A percentile compares a stretch with the other conserved stretches of the same genome.
Evolutionary conservation across 2,113 vertebrate species (phyloP).

Genomic region (Ameiurus melas): DNA sequence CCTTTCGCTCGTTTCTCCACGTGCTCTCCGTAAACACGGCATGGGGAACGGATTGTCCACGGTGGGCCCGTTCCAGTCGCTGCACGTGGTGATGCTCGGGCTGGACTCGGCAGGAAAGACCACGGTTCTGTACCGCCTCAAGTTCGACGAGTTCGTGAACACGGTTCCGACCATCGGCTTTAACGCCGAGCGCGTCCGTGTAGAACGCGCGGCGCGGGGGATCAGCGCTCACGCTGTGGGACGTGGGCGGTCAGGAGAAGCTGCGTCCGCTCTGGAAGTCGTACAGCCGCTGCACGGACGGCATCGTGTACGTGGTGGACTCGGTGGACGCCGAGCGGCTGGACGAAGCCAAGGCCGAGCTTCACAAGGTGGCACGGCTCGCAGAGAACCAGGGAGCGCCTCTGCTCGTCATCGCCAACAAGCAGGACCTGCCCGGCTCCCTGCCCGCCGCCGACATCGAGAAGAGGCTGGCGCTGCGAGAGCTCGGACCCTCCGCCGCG

Average conservation of each 20-base stretch:
- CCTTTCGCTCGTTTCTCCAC: too few species aligned
- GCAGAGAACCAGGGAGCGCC: conserved; percentile 94
- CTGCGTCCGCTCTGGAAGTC: conserved; percentile 93
- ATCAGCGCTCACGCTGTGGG: conserved; percentile 98
- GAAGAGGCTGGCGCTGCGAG: conserved; percentile 87
- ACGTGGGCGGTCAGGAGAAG: conserved; percentile 67
- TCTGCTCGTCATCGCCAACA: conserved; percentile 94
- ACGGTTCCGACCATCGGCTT: conserved; percentile 88
- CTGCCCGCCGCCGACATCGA: conserved; percentile 89
- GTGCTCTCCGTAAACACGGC: conserved; percentile 18
- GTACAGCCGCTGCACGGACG: conserved; percentile 94
- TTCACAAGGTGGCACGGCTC: conserved; percentile 92
- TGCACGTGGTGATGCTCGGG: conserved; percentile 96
- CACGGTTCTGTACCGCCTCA: conserved; percentile 91
- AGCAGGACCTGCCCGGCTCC: conserved; percentile 93
- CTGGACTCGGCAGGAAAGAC: conserved; percentile 96
- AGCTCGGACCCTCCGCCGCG: conserved; percentile 86
- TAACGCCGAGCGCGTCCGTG: conserved; percentile 90
- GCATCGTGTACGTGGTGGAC: conserved; percentile 97
- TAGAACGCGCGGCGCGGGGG: conserved; percentile 87
- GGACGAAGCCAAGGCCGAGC: conserved; percentile 92
- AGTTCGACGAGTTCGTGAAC: conserved; percentile 82
- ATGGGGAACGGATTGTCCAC: conserved; percentile 94
- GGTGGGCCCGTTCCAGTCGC: conserved; percentile 89
- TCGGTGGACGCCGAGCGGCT: conserved; percentile 92